Base-by-base conservation (phyloP, 53 echinoderm and acorn worm species). In the Temnopleurus reevesii region DNA sequence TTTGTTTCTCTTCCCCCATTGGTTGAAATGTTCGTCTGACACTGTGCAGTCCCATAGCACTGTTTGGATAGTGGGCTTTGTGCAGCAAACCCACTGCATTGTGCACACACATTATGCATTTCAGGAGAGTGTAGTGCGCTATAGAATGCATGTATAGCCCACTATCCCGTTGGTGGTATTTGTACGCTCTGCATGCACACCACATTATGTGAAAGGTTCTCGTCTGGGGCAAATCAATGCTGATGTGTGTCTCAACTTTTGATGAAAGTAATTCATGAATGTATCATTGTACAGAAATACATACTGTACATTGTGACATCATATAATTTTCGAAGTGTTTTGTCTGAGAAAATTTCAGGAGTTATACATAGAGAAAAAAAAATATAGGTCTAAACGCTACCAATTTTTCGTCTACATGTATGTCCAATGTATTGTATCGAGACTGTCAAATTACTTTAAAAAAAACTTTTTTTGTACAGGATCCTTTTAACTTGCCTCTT, bases 71-170 rank as follows among this genome's bases (percentile, higher is more conserved):
- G 71, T 23, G 0, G 71, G 71, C 6, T 43, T n/a, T 36, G 38
- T 71, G 71, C 36, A 38, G 71, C 63, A 43, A 71, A 60, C n/a
- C 36, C 71, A 8, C 41, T 43, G 71, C 71, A 71, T 71, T 71
- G 71, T 71, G 71, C 71, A 41, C 41, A 71, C 71, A 71, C 71
- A 71, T 71, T 71, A 71, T 71, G 71, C 71, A 71, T 71, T 71
- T 63, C 15, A 34, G 4, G 18, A 58, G 5, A 2, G 57, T 8
- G 24, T 25, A 25, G 57, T 57, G 24, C 26, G 57, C 29, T 13
- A 61, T 61, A 18, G 28, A 60, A 30, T 19, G 34, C 64, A 3
- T 64, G 64, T 64, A 12, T 34, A 17, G 64, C 13, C 17, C 65
- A 41, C 41, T 13, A 23, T 71, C 71, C 71, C 71, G 41, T 21